Evolutionary conservation across 2,888 invertebrate species (phyloP).

Genomic region (Trileptium ribeirensis): DNA sequence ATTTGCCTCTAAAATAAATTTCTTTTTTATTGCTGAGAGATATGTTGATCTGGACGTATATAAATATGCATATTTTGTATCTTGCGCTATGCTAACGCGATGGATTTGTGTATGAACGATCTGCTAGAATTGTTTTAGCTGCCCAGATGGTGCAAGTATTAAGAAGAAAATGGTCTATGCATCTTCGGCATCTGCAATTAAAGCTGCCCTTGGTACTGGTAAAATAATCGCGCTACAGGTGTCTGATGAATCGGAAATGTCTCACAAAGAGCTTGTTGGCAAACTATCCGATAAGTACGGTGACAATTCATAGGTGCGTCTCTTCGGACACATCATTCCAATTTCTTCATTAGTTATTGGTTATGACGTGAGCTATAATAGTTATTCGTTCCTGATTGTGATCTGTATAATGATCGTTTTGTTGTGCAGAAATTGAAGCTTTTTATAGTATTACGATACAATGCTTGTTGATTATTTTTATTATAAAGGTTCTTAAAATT

Average conservation of each 20-base stretch:
- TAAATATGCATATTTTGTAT: too few species aligned
- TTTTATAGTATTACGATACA: too few species aligned
- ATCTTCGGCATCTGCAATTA: conserved; percentile 94
- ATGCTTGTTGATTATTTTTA: too few species aligned
- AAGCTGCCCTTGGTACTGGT: conserved; percentile 71
- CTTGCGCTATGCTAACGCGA: not conserved
- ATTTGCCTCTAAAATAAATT: not conserved
- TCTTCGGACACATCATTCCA: too few species aligned
- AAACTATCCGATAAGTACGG: conserved; percentile 48
- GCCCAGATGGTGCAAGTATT: conserved; percentile 92
- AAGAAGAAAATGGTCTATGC: conserved; percentile 72
- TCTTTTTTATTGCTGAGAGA: too few species aligned
- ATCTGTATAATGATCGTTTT: too few species aligned
- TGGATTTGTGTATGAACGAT: too few species aligned
- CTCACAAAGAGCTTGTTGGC: conserved; percentile 46
- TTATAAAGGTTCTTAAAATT: too few species aligned
- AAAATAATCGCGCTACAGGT: conserved; percentile 47
- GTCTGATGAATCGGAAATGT: conserved; percentile 49
- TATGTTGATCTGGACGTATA: not conserved
- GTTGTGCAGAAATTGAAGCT: too few species aligned
- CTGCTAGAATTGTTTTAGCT: conserved; percentile 57
- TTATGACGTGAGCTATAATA: too few species aligned
- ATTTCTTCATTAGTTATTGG: too few species aligned
- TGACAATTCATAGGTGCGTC: not conserved
- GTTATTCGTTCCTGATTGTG: too few species aligned